Evolutionary conservation across 2,113 vertebrate genomes (phyloP).

Genomic region (Paradoxurus hermaphroditus): DNA sequence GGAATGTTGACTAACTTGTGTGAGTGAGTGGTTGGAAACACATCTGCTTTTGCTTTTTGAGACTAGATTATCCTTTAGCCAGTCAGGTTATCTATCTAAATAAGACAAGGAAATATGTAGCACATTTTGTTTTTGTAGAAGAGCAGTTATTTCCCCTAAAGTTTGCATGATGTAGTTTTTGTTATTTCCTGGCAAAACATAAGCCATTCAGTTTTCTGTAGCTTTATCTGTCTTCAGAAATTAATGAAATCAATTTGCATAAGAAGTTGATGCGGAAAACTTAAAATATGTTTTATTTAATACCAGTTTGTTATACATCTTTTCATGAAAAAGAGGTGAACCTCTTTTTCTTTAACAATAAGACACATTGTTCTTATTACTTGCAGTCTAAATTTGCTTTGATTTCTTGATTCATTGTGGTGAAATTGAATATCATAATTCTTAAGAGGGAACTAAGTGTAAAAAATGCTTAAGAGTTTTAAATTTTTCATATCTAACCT

Average conservation of each 20-base stretch:
- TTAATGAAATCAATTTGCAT: background rate
- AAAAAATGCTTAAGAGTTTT: background rate
- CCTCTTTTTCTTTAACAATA: background rate
- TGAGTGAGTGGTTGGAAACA: background rate
- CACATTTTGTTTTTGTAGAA: constrained; percentile 12
- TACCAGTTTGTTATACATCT: background rate
- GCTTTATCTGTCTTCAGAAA: constrained; percentile 43
- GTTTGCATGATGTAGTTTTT: background rate
- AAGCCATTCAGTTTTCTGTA: background rate
- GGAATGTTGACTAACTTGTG: background rate
- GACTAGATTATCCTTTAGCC: background rate
- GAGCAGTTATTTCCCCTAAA: constrained; percentile 34
- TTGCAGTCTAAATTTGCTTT: constrained; percentile 2
- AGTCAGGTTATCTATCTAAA: background rate
- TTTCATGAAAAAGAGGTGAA: no score
- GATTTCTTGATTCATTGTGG: background rate
- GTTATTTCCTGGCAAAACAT: constrained; percentile 14
- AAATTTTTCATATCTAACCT: background rate
- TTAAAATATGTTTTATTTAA: background rate
- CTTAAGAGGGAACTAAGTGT: background rate
- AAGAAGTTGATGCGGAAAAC: constrained; percentile 3
- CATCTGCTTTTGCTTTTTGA: background rate
- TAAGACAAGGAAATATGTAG: background rate
- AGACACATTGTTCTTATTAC: background rate
- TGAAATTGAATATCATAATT: background rate